Evolutionary conservation across 1,140 invertebrate genomes (phyloP).

Genomic region (Camponotus vicinus): DNA sequence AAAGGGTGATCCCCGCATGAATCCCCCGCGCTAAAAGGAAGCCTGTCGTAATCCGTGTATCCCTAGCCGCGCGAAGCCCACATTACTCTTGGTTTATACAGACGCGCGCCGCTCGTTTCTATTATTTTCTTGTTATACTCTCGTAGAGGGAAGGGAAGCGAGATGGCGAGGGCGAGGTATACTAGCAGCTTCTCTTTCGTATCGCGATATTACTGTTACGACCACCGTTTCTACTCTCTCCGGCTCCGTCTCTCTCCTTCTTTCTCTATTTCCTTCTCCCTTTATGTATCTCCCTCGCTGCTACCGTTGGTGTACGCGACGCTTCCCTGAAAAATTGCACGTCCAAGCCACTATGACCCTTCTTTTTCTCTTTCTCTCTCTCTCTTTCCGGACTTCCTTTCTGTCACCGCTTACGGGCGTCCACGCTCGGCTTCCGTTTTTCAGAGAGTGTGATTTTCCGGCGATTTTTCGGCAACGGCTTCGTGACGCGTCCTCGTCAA

Average conservation of each 20-base stretch:
- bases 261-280: slow-evolving; percentile 1
- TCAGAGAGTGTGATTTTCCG: slow-evolving; percentile 54
- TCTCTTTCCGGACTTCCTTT: slow-evolving; percentile 29
- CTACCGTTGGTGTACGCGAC: slow-evolving; percentile 19
- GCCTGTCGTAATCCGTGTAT: slow-evolving; percentile 53
- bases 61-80: slow-evolving; percentile 52
- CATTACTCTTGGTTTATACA: slow-evolving; percentile 64
- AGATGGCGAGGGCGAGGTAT: background rate
- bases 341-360: slow-evolving; percentile 50
- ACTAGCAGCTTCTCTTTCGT: slow-evolving; percentile 53
- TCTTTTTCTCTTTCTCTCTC: slow-evolving; percentile 5
- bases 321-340: slow-evolving; percentile 59
- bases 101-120: slow-evolving; percentile 59
- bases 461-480: slow-evolving; percentile 51
- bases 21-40: slow-evolving; percentile 44
- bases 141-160: background rate
- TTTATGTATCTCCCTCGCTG: slow-evolving; percentile 3
- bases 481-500: slow-evolving; percentile 44
- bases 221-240: slow-evolving; percentile 46
- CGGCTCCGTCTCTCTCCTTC: slow-evolving; percentile 3
- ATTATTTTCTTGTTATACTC: slow-evolving; percentile 61
- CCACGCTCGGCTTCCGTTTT: slow-evolving; percentile 26
- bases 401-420: slow-evolving; percentile 42
- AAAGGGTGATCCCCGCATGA: slow-evolving; percentile 48
- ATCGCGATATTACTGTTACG: slow-evolving; percentile 54